A percentile compares a stretch with the other conserved stretches of the same genome.
Evolutionary conservation across 2,797 vertebrate genomes (phyloP).

Genomic region (Acrossocheilus fasciatus): DNA sequence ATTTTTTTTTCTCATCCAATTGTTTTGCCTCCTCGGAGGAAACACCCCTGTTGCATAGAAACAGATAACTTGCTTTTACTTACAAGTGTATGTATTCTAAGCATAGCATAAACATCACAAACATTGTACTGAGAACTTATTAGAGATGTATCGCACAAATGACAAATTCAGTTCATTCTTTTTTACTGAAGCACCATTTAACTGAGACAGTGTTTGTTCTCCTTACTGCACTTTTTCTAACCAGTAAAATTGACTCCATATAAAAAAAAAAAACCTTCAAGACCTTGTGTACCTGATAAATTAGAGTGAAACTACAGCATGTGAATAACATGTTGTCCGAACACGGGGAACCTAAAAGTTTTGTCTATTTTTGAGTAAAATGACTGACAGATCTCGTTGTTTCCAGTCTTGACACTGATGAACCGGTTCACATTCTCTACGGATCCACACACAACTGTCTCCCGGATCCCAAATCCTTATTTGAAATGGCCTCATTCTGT

Average conservation of each 20-base stretch:
- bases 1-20: too few relatives aligned
- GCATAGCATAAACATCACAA: neutral
- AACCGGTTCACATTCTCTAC: neutral
- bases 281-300: neutral
- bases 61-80: too few relatives aligned
- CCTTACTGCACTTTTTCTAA: neutral
- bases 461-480: constrained; percentile 1
- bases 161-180: neutral
- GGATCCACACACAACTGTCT: neutral
- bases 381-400: constrained; percentile 6
- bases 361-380: neutral
- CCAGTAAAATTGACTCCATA: neutral
- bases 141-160: neutral
- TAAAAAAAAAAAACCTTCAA: neutral
- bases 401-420: constrained; percentile 4
- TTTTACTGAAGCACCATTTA: neutral
- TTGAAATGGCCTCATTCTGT: constrained; percentile 31
- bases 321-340: neutral
- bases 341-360: neutral
- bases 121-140: neutral
- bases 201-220: neutral
- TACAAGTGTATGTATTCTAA: neutral
- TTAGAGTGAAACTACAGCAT: neutral
- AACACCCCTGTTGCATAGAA: too few relatives aligned
- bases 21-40: too few relatives aligned